Base-by-base conservation (phyloP, 2,797 vertebrate genomes). In the Poecile montanus region DNA sequence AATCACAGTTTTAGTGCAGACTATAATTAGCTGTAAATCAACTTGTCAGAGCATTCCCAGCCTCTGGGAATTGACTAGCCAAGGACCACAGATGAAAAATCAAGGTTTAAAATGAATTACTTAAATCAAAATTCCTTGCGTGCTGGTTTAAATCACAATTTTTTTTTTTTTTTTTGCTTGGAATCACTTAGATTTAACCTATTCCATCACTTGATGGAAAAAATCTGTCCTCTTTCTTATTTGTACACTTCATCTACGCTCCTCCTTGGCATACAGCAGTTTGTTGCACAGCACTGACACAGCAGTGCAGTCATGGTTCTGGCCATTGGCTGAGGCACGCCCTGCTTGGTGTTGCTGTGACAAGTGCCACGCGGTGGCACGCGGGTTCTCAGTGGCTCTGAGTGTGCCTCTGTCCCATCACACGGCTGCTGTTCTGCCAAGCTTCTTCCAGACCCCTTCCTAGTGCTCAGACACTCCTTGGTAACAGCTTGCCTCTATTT, bases 1-100 rank as follows among this genome's bases (percentile, higher is more conserved):
- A 96, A 96, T 85, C 88, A 92, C 81, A 87, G 17, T 94, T 97
- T 95, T 91, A 92, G 75, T 80, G 81, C 88, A 93, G 84, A 77
- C 81, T 95, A 57, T 96, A 95, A 96, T 95, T 95, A 97, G 86
- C 93, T 92, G 93, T 89, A 96, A 93, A 97, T 97, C 94, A 94
- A 48, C 81, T 88, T 95, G 94, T 93, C 93, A 95, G 96, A 96
- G 88, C 67, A 50, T 84, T 94, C 77, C 63, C 42, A 9, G 10
- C 84, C 75, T 94, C 36, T 82, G 91, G 86, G 84, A 97, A 89
- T 62, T 91, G 61, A 85, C 86, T 95, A 93, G 77, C 91, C 76
- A 91, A 89, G 66, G 75, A 93, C 79, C 82, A 77, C 27, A 91
- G 88, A 91, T 91, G 61, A 94, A 96, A 95, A 95, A 71, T 27